Conservation (phyloP, 2,888 invertebrate species). For the Andrena minutula region DNA sequence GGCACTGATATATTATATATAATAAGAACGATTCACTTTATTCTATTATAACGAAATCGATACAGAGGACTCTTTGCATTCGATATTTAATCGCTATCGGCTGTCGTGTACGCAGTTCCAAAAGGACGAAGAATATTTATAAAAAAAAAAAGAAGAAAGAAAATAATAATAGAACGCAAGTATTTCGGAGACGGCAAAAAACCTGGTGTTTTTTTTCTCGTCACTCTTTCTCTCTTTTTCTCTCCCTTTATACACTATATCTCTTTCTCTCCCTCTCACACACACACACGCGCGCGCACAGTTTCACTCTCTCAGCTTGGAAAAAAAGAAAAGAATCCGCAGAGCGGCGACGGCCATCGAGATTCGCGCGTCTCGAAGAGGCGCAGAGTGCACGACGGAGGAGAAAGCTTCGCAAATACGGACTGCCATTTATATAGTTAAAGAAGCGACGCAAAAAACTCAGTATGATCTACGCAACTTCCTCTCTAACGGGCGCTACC, state of each 20-base stretch:
- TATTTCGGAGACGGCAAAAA: conserved; percentile 37
- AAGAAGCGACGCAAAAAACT: conserved; percentile 53
- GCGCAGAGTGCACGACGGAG: conserved; percentile 12
- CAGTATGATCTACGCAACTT: conserved; percentile 11
- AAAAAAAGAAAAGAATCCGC: conserved; percentile 18
- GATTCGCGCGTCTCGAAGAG: conserved; percentile 32
- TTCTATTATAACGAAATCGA: conserved; percentile 56
- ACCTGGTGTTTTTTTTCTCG: conserved; percentile 15
- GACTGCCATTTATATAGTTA: conserved; percentile 21
- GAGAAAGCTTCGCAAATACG: conserved; percentile 11
- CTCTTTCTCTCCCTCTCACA: neutral
- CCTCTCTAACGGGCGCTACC: conserved; percentile 31
- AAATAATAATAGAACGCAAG: conserved; percentile 43
- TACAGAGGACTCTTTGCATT: conserved; percentile 45
- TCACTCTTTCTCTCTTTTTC: conserved; percentile 1
- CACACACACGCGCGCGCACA: neutral
- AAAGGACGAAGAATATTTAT: conserved; percentile 46
- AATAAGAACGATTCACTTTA: conserved; percentile 60
- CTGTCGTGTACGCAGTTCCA: conserved; percentile 38
- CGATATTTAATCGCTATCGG: conserved; percentile 46
- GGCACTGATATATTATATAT: conserved; percentile 26
- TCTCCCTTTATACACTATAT: neutral
- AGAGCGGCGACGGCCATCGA: conserved; percentile 19
- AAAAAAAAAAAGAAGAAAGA: conserved; percentile 26
- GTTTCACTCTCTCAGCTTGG: conserved; percentile 12